Base-by-base conservation (phyloP, 2,888 invertebrate genomes). In the Neoitamus cyanurus region DNA sequence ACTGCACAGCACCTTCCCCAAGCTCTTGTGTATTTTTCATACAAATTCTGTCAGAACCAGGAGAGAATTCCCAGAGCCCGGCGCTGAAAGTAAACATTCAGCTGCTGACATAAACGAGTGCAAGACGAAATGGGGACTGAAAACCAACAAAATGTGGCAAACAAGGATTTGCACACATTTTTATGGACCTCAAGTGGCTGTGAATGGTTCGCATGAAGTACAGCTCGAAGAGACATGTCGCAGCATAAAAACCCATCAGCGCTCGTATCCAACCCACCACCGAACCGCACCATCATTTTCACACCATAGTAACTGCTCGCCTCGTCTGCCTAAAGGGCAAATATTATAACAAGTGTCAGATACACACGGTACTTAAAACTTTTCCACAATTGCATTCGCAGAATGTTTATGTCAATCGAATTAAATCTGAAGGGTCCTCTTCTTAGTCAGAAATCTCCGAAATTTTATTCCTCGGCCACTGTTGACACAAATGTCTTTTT, bases 271-370 rank as follows among this genome's bases (percentile, higher is more conserved):
- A 28, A n/a, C 20, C 25, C 46, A 46, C 25, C 77, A 9, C 31
- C n/a, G n/a, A 36, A 20, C 13, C 36, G 9, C 20, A 37, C 30
- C 46, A 78, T 31, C n/a, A 9, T 9, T 20, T 68, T 36, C 68
- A 30, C 34, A 30, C 30, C 70, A 42, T 4, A 73, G 11, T 7
- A 5, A 37, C 36, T 36, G 30, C 28, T 42, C 69, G 37, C 15
- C 68, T 82, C 20, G 15, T 70, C 84, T 70, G 83, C 42, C 83
- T 83, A 82, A 83, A 85, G 85, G 82, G 83, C 85, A 84, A 91
- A 91, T 91, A 91, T 91, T 91, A 90, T 91, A 90, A 90, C 91
- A 91, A 91, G 91, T 91, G 91, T 91, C 91, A 91, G 89, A 91
- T 90, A 89, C 91, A 91, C 91, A 91, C 91, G 91, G 90, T 91